Percentiles rank a stretch among this genome's conserved stretches.
Conservation (phyloP, 2,888 invertebrate genomes). For the Lapara coniferarum region DNA sequence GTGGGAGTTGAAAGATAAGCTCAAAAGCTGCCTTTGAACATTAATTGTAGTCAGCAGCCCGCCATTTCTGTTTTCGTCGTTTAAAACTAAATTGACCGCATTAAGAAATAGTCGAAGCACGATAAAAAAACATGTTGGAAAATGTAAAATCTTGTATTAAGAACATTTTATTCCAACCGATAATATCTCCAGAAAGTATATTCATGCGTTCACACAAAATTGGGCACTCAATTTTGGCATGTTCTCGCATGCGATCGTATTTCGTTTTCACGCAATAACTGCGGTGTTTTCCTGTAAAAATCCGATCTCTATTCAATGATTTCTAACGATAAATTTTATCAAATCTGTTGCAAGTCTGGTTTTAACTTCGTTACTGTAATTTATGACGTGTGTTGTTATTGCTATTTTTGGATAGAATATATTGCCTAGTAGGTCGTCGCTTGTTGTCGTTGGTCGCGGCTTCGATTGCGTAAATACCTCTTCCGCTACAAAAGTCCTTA, state of each 20-base stretch:
- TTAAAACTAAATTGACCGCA: too few species aligned
- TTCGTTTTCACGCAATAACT: constrained; percentile 25
- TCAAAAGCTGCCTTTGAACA: too few species aligned
- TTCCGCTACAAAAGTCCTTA: too few species aligned
- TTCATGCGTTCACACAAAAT: constrained; percentile 28
- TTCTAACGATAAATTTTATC: constrained; percentile 23
- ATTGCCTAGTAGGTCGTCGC: background rate
- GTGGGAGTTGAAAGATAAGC: too few species aligned
- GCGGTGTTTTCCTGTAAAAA: constrained; percentile 23
- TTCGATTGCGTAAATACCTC: too few species aligned
- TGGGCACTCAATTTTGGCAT: constrained; percentile 28
- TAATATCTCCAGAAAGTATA: constrained; percentile 26
- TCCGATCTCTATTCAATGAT: constrained; percentile 18
- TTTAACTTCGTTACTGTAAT: constrained; percentile 18
- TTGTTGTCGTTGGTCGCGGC: too few species aligned
- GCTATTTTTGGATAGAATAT: background rate
- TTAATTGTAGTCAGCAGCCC: too few species aligned
- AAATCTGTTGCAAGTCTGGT: constrained; percentile 18
- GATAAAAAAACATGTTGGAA: background rate
- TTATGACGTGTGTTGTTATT: background rate
- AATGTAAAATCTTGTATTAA: constrained; percentile 24
- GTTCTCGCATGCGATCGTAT: constrained; percentile 20
- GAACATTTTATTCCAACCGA: constrained; percentile 17
- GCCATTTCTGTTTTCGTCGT: too few species aligned
- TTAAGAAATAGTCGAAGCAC: too few species aligned